Base-by-base conservation (phyloP, 2,113 vertebrate genomes). In the pig (Sus scrofa) region DNA sequence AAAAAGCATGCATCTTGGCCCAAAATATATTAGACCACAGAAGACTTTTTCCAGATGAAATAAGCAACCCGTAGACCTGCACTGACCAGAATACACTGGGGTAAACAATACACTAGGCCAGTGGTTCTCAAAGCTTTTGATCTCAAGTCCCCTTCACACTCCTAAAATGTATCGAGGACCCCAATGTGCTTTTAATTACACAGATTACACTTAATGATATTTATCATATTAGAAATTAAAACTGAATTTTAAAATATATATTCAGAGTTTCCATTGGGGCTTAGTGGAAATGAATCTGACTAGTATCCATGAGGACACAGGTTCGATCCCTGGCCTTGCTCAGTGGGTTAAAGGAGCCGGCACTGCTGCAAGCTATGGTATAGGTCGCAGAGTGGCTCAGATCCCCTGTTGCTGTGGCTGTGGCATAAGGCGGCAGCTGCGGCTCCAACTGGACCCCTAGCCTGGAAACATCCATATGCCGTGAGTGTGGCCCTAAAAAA, bases 11-110 rank as follows among this genome's bases (percentile, higher is more conserved):
- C 44, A 20, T 62, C 52, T 90, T 74, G 52, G 52, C 14, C 18
- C 27, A 87, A 92, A 81, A 88, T 77, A 44, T 32, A 34, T 87
- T 44, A 90, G 63, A 52, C 52, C 85, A 93, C 37, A 75, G 34
- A 56, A 73, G 6, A 89, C 10, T 62, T 94, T 83, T 82, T 78
- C 56, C 84, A 12, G 75, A 83, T 86, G 19, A 92, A 54, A 54
- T 3, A 34, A 73, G 52, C 20, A 62, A 30, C 44, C 34, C 18
- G 11, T 3, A 22, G 13, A 78, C 16, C 26, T 0, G 24, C 60
- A 50, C 1, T 74, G 39, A 60, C 26, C 22, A 13, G 34, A 95
- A 93, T 44, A 34, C 39, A 91, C 0, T 11, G 27, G 3, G 11
- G 24, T 15, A 81, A 81, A 68, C 34, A 52, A 34, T 0, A 83